Evolutionary conservation across 2,113 vertebrate genomes (phyloP).

Genomic region (Catharus fuscescens): DNA sequence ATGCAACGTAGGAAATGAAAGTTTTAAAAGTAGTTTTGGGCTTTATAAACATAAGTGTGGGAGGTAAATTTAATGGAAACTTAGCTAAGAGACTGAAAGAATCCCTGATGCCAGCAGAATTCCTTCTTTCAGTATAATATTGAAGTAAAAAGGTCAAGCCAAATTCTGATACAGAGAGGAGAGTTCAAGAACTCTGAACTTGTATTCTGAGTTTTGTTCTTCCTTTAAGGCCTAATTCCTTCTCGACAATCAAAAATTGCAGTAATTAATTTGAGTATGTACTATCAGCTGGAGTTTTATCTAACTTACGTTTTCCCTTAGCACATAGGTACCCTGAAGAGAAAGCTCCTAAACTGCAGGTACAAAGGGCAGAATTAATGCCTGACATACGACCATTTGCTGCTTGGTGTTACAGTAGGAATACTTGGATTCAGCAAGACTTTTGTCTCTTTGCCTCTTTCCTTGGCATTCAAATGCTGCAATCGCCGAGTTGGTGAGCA

Average conservation of each 20-base stretch:
- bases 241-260: neutral
- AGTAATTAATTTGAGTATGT: neutral
- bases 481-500: neutral
- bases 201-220: neutral
- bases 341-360: neutral
- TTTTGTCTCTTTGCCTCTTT: neutral
- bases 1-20: conserved; percentile 5
- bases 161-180: conserved; percentile 7
- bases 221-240: conserved; percentile 3
- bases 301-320: neutral
- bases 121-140: conserved; percentile 15
- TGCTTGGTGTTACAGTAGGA: neutral
- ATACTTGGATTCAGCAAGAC: neutral
- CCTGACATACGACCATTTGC: neutral
- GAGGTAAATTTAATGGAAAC: conserved; percentile 48
- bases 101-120: conserved; percentile 49
- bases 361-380: neutral
- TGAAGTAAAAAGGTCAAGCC: conserved; percentile 13
- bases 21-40: conserved; percentile 52
- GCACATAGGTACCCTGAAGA: neutral
- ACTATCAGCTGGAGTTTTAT: neutral
- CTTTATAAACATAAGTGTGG: conserved; percentile 48
- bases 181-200: neutral
- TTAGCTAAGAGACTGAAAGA: conserved; percentile 22
- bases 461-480: neutral